These are phyloP conservation scores for Lagorchestes hirsutus DNA, from an alignment of 2,797 vertebrate species.

Conservation along the genomic window DNA sequence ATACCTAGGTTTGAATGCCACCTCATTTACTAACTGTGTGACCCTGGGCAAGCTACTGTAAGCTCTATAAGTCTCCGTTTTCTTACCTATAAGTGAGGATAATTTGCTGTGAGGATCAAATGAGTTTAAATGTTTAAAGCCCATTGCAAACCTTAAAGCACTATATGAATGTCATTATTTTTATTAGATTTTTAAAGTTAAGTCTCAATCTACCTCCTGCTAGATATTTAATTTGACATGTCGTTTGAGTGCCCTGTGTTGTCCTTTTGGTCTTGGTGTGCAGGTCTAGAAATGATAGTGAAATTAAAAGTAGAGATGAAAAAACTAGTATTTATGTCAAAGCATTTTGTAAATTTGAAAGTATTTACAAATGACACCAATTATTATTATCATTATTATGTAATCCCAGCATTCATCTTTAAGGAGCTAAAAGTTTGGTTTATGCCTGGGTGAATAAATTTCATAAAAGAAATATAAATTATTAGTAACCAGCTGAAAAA, in stretches of 20 bases:
- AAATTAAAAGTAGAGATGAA: not conserved
- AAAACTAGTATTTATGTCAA: not conserved
- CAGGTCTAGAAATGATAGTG: not conserved
- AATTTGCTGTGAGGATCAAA: not conserved
- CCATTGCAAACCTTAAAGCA: not conserved
- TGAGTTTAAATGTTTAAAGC: not conserved
- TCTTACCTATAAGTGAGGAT: not conserved
- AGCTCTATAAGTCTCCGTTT: not conserved
- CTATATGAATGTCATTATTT: not conserved
- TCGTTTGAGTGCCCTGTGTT: not conserved
- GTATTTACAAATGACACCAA: not conserved
- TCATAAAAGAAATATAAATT: not conserved
- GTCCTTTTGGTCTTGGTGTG: not conserved
- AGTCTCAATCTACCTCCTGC: not conserved
- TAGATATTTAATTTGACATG: not conserved
- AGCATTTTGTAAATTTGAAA: not conserved
- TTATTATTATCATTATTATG: not conserved
- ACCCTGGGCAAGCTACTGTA: not conserved
- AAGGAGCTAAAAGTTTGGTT: not conserved
- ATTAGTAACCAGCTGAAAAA: too few species aligned
- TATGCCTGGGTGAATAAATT: not conserved
- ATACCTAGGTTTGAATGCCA: not conserved
- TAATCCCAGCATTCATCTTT: not conserved
- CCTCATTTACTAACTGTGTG: not conserved
- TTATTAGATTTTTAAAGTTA: constrained; percentile 3